These are phyloP conservation scores for Aplysia californica DNA, from an alignment of 1,140 invertebrate species.

Conservation along the genomic window DNA sequence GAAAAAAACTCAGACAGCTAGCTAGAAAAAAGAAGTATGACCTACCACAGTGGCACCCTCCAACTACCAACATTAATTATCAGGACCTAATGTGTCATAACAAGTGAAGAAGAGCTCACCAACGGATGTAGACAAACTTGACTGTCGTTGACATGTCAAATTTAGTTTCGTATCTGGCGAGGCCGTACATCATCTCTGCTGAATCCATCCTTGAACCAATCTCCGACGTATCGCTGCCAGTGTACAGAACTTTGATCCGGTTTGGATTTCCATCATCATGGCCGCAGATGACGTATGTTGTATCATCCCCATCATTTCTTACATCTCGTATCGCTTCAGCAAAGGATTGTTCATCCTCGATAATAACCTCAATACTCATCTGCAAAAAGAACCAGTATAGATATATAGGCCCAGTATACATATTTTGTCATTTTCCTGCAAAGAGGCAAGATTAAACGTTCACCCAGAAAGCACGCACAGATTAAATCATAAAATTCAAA, in stretches of 20 bases:
- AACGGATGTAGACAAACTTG: constrained; percentile 61
- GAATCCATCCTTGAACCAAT: constrained; percentile 41
- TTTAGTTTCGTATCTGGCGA: constrained; percentile 49
- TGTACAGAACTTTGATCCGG: constrained; percentile 32
- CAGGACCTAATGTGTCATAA: background rate
- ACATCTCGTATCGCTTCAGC: constrained; percentile 43
- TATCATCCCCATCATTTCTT: constrained; percentile 40
- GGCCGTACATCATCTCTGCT: constrained; percentile 50
- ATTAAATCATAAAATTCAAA: too few species aligned
- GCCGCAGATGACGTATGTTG: constrained; percentile 48
- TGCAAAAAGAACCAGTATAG: too few species aligned
- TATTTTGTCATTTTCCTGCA: too few species aligned
- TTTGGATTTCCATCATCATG: constrained; percentile 57
- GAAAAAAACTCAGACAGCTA: too few species aligned
- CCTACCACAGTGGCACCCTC: background rate
- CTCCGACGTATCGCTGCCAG: constrained; percentile 39
- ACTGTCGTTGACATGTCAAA: constrained; percentile 57
- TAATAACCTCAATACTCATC: constrained; percentile 50
- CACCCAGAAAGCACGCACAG: too few species aligned
- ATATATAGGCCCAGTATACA: too few species aligned
- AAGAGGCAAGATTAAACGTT: too few species aligned
- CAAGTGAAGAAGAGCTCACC: constrained; percentile 40
- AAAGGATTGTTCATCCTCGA: constrained; percentile 42
- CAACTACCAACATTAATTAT: background rate
- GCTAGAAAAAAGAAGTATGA: too few species aligned